Base-by-base conservation (phyloP, 2,113 vertebrate genomes). In the Sporophila hypoxantha region DNA sequence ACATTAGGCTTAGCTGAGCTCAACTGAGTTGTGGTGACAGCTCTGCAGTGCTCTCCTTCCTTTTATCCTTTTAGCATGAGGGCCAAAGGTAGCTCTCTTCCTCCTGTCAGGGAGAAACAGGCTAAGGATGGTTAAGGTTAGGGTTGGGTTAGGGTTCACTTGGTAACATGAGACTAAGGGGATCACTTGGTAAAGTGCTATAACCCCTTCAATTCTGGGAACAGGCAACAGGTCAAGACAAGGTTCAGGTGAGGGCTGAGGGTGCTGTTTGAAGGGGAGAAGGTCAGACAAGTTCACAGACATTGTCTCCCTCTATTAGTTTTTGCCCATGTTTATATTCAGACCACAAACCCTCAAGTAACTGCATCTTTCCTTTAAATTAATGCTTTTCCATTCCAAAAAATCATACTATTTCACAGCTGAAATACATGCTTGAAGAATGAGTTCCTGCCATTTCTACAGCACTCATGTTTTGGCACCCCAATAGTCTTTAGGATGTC, bases 21-120 rank as follows among this genome's bases (percentile, higher is more conserved):
- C 2, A 0, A 1, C 56, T 8, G 22, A 49, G 23, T 16, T n/a
- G 10, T 41, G 59, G 25, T 61, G 21, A n/a, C 4, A 60, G 27
- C 12, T 68, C 8, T 81, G 37, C 37, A 25, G 21, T 18, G 22
- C 16, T 59, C 44, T 62, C 41, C 27, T 56, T 42, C 44, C 30
- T 59, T 80, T 77, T 53, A 27, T 14, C 25, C 34, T 59, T 32
- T 59, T 7, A 34, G 32, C 4, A 14, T 2, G 10, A 57, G 12
- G 3, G 17, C 10, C 12, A 50, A 50, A 83, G 53, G 57, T 13
- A 22, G 8, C 12, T 75, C 13, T 78, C 19, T 71, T 60, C 41
- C 59, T 27, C n/a, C 3, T 22, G 8, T 4, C 37, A 47, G 57
- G 74, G 47, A 64, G 61, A 66, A 44, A 26, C 17, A 50, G 32